Percentiles rank a stretch among this genome's conserved stretches.
Conservation (phyloP, 2,888 invertebrate genomes). For the Himalopsyche tibetana region DNA sequence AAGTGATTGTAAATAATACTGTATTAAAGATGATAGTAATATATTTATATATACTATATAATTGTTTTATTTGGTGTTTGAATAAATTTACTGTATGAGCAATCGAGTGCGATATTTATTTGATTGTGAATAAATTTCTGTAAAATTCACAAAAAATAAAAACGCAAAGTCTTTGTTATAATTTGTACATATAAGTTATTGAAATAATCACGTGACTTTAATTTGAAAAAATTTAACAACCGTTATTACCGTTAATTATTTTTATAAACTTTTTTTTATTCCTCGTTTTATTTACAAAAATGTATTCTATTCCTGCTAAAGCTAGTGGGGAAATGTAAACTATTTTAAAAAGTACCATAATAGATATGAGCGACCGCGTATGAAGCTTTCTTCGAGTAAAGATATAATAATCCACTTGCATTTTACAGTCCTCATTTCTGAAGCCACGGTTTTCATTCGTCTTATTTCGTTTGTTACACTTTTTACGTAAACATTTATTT, state of each 20-base stretch:
- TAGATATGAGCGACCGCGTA: background rate
- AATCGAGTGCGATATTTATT: conserved; percentile 11
- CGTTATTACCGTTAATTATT: conserved; percentile 1
- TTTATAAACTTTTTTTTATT: conserved; percentile 29
- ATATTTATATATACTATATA: conserved; percentile 3
- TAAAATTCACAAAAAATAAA: background rate
- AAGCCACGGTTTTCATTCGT: background rate
- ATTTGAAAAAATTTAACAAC: conserved; percentile 1
- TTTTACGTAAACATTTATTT: background rate
- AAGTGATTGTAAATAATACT: conserved; percentile 26
- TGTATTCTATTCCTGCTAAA: background rate
- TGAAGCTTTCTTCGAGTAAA: conserved; percentile 5
- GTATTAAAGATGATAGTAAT: conserved; percentile 4
- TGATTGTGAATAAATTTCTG: background rate
- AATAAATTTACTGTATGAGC: conserved; percentile 11
- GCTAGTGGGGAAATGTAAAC: conserved; percentile 1
- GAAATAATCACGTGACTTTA: background rate
- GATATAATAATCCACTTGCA: conserved; percentile 29
- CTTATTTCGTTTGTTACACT: conserved; percentile 9
- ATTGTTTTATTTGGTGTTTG: conserved; percentile 1
- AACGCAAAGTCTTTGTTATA: background rate
- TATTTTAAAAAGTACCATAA: conserved; percentile 22
- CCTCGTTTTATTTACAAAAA: conserved; percentile 5
- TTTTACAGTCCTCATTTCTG: conserved; percentile 29
- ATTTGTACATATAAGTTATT: conserved; percentile 25